Evolutionary conservation across 2,888 invertebrate genomes (phyloP).

Genomic region (Eumerus sabulonum): DNA sequence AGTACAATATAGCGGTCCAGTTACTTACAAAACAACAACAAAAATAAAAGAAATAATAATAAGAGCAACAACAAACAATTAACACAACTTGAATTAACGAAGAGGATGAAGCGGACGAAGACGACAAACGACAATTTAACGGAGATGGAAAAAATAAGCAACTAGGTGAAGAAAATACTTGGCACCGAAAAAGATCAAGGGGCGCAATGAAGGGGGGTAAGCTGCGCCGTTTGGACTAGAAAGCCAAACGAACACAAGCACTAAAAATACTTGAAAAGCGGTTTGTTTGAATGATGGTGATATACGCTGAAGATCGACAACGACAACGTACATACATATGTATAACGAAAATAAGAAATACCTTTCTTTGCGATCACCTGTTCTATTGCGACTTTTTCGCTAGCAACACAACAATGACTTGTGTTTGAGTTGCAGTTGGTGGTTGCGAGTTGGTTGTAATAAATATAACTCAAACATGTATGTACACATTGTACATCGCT

Average conservation of each 20-base stretch:
- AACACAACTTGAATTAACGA: conserved; percentile 38
- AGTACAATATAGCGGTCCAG: conserved; percentile 68
- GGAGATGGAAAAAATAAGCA: conserved; percentile 36
- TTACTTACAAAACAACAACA: conserved; percentile 63
- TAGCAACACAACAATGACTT: conserved; percentile 33
- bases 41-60: conserved; percentile 37
- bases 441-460: conserved; percentile 8
- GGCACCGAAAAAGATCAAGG: background rate
- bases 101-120: conserved; percentile 13
- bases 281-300: conserved; percentile 68
- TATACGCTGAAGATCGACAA: conserved; percentile 53
- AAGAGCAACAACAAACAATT: conserved; percentile 66
- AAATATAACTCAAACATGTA: conserved; percentile 29
- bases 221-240: conserved; percentile 48
- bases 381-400: conserved; percentile 56
- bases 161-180: background rate
- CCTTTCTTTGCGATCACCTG: conserved; percentile 68
- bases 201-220: conserved; percentile 3
- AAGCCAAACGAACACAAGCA: conserved; percentile 66
- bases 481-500: too few relatives aligned
- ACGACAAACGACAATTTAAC: conserved; percentile 56
- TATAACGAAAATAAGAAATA: conserved; percentile 55
- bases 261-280: conserved; percentile 67
- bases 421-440: conserved; percentile 18
- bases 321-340: conserved; percentile 33